These are phyloP conservation scores for Tricholaema leucomelas DNA, from an alignment of 2,113 vertebrate species.

Conservation along the genomic window DNA sequence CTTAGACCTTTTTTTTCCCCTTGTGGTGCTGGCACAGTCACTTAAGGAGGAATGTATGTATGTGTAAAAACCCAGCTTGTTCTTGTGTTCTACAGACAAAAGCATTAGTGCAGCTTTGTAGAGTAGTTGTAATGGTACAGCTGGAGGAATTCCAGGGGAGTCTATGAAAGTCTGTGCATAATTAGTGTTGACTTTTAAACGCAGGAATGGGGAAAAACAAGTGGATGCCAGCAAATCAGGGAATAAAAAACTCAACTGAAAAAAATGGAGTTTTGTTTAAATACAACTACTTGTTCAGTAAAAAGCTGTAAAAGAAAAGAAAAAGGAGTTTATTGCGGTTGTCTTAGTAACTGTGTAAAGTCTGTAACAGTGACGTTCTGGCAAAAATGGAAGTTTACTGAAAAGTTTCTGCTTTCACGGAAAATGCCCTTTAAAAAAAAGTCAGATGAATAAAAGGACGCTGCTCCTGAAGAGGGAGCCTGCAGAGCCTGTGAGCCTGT, in stretches of 20 bases:
- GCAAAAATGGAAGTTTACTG: background rate
- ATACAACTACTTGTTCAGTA: background rate
- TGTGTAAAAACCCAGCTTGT: background rate
- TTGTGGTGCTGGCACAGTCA: background rate
- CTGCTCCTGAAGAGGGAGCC: background rate
- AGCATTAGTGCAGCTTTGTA: background rate
- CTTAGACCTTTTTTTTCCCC: background rate
- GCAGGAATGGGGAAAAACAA: background rate
- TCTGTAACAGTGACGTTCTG: background rate
- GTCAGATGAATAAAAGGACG: background rate
- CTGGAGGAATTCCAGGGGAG: slow-evolving; percentile 22
- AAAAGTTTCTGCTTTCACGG: background rate
- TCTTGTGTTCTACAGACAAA: background rate
- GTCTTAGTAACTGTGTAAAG: background rate
- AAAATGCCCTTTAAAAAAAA: background rate
- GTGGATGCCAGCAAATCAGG: background rate
- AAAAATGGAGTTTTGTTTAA: background rate
- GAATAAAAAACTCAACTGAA: background rate
- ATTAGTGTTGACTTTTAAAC: slow-evolving; percentile 8
- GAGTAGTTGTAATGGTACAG: background rate
- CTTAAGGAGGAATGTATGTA: background rate
- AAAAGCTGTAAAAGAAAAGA: background rate
- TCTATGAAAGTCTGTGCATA: background rate
- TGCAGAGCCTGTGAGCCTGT: rapidly evolving
- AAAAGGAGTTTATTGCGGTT: background rate